phyloP scores from a whole-genome alignment of 2,888 invertebrate genomes.

The Ptychoptera contaminata region DNA sequence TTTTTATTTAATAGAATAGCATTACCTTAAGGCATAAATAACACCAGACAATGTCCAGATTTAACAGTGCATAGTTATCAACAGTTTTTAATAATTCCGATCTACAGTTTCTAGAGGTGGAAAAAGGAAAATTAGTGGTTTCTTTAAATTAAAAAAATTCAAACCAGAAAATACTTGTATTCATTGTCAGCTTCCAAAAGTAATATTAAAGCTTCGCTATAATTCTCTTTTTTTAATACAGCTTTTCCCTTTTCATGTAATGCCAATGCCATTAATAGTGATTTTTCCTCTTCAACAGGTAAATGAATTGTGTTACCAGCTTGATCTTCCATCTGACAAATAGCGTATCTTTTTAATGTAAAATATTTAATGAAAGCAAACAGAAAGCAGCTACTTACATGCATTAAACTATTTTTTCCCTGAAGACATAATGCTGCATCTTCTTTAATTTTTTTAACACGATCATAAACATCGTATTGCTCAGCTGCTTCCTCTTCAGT shows the following conservation, averaged over 20 bases:
- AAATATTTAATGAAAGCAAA: background rate
- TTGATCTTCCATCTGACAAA: slow-evolving; percentile 54
- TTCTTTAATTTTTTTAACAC: slow-evolving; percentile 37
- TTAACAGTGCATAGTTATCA: slow-evolving; percentile 70
- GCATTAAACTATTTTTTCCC: slow-evolving; percentile 27
- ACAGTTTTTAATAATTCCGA: slow-evolving; percentile 39
- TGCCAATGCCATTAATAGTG: slow-evolving; percentile 60
- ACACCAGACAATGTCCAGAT: slow-evolving; percentile 81
- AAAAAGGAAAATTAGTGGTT: slow-evolving; percentile 9
- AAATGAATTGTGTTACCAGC: slow-evolving; percentile 55
- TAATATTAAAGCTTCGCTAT: slow-evolving; percentile 52
- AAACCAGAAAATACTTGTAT: slow-evolving; percentile 32
- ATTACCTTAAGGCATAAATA: slow-evolving; percentile 48
- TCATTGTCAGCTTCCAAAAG: slow-evolving; percentile 64
- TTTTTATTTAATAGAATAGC: background rate
- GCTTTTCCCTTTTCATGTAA: slow-evolving; percentile 64
- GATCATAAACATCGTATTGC: slow-evolving; percentile 38
- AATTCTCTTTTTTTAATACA: slow-evolving; percentile 47
- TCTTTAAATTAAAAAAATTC: slow-evolving; percentile 15
- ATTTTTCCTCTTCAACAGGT: slow-evolving; percentile 49
- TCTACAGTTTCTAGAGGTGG: background rate
- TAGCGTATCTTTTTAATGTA: slow-evolving; percentile 3
- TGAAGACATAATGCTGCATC: slow-evolving; percentile 39
- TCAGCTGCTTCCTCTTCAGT: slow-evolving; percentile 28
- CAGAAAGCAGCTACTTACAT: slow-evolving; percentile 25